Evolutionary conservation across 2,888 invertebrate genomes (phyloP).

Genomic region (Luperina testacea): DNA sequence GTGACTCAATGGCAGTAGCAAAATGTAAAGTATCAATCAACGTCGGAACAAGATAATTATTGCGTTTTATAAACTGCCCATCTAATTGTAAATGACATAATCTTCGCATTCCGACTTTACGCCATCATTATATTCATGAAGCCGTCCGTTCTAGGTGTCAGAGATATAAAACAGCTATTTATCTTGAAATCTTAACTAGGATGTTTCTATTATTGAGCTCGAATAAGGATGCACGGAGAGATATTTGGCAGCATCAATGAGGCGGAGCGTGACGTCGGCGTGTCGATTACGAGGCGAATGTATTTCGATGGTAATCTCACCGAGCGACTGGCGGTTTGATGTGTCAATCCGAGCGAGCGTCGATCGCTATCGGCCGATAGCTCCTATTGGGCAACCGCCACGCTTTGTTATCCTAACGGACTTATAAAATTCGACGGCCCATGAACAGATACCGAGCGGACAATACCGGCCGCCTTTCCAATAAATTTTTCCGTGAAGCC

Average conservation of each 20-base stretch:
- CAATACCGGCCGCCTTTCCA: conserved; percentile 76
- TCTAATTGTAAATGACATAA: conserved; percentile 65
- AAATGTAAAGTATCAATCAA: conserved; percentile 79
- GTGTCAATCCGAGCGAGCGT: conserved; percentile 86
- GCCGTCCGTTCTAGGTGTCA: conserved; percentile 54
- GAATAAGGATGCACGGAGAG: conserved; percentile 66
- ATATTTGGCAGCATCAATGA: conserved; percentile 80
- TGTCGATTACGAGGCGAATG: conserved; percentile 85
- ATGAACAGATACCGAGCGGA: conserved; percentile 74
- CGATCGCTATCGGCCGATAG: conserved; percentile 85
- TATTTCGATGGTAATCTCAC: conserved; percentile 85
- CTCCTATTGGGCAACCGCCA: conserved; percentile 88
- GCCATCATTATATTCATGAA: conserved; percentile 62
- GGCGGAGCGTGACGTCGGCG: conserved; percentile 81
- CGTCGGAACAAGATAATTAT: conserved; percentile 78
- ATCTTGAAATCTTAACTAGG: conserved; percentile 56
- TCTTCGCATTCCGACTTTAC: conserved; percentile 47
- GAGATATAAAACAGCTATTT: conserved; percentile 50
- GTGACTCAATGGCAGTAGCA: conserved; percentile 65
- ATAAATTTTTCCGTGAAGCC: conserved; percentile 68
- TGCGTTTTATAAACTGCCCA: conserved; percentile 56
- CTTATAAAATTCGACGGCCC: conserved; percentile 83
- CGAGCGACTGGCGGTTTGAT: conserved; percentile 85
- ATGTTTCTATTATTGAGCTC: conserved; percentile 60
- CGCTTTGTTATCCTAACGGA: conserved; percentile 88